A percentile compares a stretch with the other conserved stretches of the same genome.
These are phyloP conservation scores for Cheumatopsyche charites DNA, from an alignment of 1,140 invertebrate species.

Conservation along the genomic window DNA sequence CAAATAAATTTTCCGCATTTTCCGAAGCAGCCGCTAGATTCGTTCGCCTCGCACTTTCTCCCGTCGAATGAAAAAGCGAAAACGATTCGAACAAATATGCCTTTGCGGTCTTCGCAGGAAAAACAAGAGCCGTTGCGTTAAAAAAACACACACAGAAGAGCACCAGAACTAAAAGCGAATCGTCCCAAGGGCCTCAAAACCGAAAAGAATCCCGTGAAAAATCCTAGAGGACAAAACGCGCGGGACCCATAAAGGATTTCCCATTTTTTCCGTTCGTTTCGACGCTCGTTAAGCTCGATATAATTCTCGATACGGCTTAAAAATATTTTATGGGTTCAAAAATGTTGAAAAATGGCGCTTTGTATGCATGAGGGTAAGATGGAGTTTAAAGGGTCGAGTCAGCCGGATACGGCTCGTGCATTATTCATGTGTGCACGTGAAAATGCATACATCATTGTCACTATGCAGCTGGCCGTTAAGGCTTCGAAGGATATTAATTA, in stretches of 20 bases:
- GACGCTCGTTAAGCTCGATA: too few species aligned
- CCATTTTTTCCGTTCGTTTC: too few species aligned
- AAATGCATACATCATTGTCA: constrained; percentile 20
- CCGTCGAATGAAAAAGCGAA: background rate
- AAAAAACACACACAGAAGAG: background rate
- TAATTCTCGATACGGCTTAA: too few species aligned
- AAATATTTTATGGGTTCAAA: too few species aligned
- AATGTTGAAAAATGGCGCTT: background rate
- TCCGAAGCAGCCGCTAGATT: too few species aligned
- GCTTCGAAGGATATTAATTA: constrained; percentile 15
- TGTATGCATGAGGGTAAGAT: constrained; percentile 12
- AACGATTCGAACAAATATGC: constrained; percentile 11
- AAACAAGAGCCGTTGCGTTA: background rate
- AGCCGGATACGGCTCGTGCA: background rate
- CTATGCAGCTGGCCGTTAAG: background rate
- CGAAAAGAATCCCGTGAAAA: too few species aligned
- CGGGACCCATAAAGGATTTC: constrained; percentile 8
- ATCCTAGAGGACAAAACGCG: background rate
- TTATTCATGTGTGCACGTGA: constrained; percentile 14
- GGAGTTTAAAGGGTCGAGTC: too few species aligned
- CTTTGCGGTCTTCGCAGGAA: background rate
- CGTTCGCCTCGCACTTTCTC: background rate
- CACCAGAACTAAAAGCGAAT: constrained; percentile 8
- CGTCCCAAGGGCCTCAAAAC: background rate
- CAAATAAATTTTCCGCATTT: too few species aligned